Evolutionary conservation across 2,797 vertebrate genomes (phyloP).

Genomic region (Lepilemur septentrionalis): DNA sequence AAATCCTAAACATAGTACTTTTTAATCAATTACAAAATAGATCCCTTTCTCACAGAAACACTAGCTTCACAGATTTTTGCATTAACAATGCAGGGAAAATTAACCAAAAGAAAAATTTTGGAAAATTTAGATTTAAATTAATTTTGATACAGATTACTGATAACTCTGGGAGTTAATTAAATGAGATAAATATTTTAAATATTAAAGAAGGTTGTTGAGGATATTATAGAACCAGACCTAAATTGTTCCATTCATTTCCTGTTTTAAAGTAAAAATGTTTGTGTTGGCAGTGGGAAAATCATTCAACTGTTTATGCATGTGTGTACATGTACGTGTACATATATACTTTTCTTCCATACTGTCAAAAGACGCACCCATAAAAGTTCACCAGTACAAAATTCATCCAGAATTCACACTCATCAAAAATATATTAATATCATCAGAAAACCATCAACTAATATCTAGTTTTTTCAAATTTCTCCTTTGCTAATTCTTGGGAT

Average conservation of each 20-base stretch:
- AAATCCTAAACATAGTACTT: conserved; percentile 23
- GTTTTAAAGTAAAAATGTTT: not conserved
- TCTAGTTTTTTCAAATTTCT: conserved; percentile 14
- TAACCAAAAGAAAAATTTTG: not conserved
- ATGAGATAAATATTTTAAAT: conserved; percentile 21
- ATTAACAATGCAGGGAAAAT: not conserved
- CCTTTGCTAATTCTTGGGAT: conserved; percentile 28
- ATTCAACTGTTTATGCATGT: not conserved
- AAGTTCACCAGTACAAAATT: conserved; percentile 38
- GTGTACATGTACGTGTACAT: not conserved
- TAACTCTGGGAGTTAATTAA: conserved; percentile 10
- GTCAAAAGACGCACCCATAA: conserved; percentile 8
- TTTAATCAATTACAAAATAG: conserved; percentile 10
- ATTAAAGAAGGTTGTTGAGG: not conserved
- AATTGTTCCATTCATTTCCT: not conserved
- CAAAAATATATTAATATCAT: not conserved
- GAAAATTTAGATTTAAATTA: conserved; percentile 26
- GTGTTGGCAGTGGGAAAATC: not conserved
- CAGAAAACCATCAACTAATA: conserved; percentile 25
- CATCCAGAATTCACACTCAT: conserved; percentile 1
- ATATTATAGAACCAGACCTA: conserved; percentile 13
- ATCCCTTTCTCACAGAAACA: conserved; percentile 27
- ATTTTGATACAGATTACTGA: not conserved
- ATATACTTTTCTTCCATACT: not conserved
- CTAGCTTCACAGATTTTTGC: not conserved